Evolutionary conservation across 2,113 vertebrate genomes (phyloP).

Genomic region (Silurus asotus): DNA sequence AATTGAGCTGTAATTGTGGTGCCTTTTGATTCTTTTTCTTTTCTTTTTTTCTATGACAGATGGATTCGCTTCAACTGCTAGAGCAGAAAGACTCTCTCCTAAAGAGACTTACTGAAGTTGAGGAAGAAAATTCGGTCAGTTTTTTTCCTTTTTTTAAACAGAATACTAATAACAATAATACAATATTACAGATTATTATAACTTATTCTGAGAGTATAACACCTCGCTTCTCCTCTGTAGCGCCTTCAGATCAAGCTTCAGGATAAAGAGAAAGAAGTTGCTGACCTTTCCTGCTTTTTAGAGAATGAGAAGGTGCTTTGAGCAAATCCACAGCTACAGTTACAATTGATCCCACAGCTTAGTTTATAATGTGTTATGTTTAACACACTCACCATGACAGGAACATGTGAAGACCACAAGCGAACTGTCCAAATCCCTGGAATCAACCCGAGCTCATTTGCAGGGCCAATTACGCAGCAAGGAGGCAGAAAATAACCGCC

Average conservation of each 20-base stretch:
- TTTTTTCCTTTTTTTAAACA: neutral
- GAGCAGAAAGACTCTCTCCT: constrained; percentile 78
- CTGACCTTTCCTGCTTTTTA: constrained; percentile 72
- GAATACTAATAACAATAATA: neutral
- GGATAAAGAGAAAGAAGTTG: constrained; percentile 81
- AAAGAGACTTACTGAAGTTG: constrained; percentile 77
- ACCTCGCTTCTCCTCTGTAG: constrained; percentile 62
- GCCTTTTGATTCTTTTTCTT: neutral
- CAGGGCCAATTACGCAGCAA: constrained; percentile 83
- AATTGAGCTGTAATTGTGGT: neutral
- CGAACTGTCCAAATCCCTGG: constrained; percentile 80
- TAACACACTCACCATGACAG: constrained; percentile 60
- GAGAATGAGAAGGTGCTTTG: constrained; percentile 83
- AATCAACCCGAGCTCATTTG: constrained; percentile 79
- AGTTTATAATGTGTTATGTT: neutral
- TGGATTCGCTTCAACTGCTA: constrained; percentile 73
- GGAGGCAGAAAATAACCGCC: constrained; percentile 85
- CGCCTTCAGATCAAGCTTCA: constrained; percentile 79
- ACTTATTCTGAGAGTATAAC: neutral
- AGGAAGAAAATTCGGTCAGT: constrained; percentile 85
- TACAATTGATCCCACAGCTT: too few relatives aligned
- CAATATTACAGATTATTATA: neutral
- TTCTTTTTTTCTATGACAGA: constrained; percentile 59
- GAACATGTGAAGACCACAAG: constrained; percentile 75
- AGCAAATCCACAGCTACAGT: neutral